Evolutionary conservation across 64 coral and sea anemone species (phyloP).

Genomic region (Platygyra sinensis): DNA sequence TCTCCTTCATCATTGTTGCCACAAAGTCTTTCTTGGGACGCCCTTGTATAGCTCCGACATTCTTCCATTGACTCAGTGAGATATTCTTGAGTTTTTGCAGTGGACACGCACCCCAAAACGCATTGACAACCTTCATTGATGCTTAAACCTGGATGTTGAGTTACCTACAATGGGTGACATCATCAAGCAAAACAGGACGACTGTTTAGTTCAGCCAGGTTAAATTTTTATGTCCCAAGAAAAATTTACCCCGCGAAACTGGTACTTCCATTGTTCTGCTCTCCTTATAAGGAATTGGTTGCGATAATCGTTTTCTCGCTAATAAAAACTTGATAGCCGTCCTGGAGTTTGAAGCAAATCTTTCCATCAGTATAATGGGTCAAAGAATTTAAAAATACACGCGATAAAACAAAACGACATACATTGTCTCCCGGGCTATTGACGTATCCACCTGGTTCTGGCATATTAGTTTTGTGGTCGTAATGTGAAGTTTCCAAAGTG

Average conservation of each 20-base stretch:
- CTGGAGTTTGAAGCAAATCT: neutral
- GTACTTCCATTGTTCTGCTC: conserved; percentile 28
- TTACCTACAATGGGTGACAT: conserved; percentile 50
- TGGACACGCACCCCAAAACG: neutral
- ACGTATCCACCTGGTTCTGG: no score
- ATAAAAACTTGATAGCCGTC: conserved; percentile 48
- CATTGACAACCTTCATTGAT: conserved; percentile 24
- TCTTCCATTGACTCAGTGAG: conserved; percentile 45
- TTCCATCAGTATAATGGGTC: conserved; percentile 38
- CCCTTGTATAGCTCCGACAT: conserved; percentile 7
- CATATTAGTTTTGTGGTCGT: no score
- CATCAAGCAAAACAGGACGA: conserved; percentile 23
- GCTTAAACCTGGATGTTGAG: conserved; percentile 5
- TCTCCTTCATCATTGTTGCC: conserved; percentile 44
- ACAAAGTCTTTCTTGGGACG: neutral
- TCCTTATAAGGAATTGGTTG: conserved; percentile 20
- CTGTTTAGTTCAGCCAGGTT: neutral
- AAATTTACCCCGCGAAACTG: neutral
- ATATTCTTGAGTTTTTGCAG: neutral
- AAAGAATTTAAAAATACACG: neutral
- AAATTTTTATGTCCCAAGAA: conserved; percentile 18
- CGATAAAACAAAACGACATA: no score
- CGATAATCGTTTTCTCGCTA: conserved; percentile 17
- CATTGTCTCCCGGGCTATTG: no score
- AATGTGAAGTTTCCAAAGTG: no score